Evolutionary conservation across 2,888 invertebrate genomes (phyloP), one percentile per base, ranked within the genome.

Genomic region (Epinotia demarniana): DNA sequence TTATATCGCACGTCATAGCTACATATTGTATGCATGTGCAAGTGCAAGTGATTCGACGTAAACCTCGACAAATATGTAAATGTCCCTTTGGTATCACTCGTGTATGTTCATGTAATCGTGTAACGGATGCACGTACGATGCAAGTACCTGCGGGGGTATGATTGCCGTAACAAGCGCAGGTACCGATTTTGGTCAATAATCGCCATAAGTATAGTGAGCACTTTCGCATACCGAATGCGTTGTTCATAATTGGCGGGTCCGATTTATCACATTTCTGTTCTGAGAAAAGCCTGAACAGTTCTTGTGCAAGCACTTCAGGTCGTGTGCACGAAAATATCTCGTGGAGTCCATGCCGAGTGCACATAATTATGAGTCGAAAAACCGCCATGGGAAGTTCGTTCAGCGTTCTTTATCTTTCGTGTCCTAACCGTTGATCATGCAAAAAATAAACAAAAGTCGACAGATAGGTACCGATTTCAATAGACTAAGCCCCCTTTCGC

Each of bases 181-280:
- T 85, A 88, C 90, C 87, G 91, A 92, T 92, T 91, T 92, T 92
- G 92, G 92, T 87, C 91, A 92, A 90, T 93, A 92, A 93, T 90
- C 90, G 88, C 87, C 86, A 86, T 92, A 92, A 92, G 91, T 92
- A 90, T 89, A 89, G 90, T 87, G 85, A 91, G 89, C 88, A 91
- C 91, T 90, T 92, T 92, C 90, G 88, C 89, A 89, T 87, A 90
- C 92, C 89, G 90, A 93, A 92, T 92, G 90, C 89, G 89, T 92
- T 90, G 76, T 92, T 90, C 91, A 93, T 94, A 93, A 93, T 93
- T 93, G 92, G 92, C 86, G 92, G 92, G 91, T 91, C 88, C 92
- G 91, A 92, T 92, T 93, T 92, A 93, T 93, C 93, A 93, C 92
- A 91, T 91, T 86, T 82, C 88, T 88, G 89, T 94, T 93, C 93